Base-by-base conservation (phyloP, 1,140 invertebrate species). In the Drosophila paulistorum region DNA sequence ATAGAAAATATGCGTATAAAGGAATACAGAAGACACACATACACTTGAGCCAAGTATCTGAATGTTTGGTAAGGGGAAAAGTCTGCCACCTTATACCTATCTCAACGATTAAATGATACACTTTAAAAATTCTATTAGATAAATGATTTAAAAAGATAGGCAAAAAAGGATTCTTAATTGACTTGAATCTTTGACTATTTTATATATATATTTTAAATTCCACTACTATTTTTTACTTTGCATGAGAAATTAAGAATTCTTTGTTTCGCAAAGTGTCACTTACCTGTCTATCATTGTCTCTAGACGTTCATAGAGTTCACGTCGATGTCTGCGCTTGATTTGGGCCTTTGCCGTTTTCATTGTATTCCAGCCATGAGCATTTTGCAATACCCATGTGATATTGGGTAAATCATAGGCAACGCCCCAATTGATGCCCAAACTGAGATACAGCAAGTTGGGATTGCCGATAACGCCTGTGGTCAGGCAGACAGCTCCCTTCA, bases 341-440 rank as follows among this genome's bases (percentile, higher is more conserved):
- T 84, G 72, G 48, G 74, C 71, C 13, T 72, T 26, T n/a, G 70
- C 84, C 55, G 77, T 62, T 55, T 81, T 85, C 71, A 70, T 64
- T 69, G 70, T 70, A 86, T 58, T 73, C 62, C 84, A 86, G 26
- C 84, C 87, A 30, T 91, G 65, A 86, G 92, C 79, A 67, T 94
- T 93, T 1, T 94, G 90, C 20, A 94, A 91, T 1, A 94, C 93
- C 81, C 94, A 94, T 7, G 95, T 95, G 59, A 94, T 93, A 78
- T 96, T 94, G 7, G 96, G 96, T 45, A 96, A 83, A 73, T 96
- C 95, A 79, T 96, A 96, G 3, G 95, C 95, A 42, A 96, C 94
- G 67, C 95, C 95, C 95, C 95, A 96, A 92, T 96, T 96, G 42
- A 92, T 58, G 45, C 90, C 92, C 66, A 91, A 68, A 73, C 91